phyloP scores from a whole-genome alignment of 2,888 invertebrate genomes.

The Leucania comma region DNA sequence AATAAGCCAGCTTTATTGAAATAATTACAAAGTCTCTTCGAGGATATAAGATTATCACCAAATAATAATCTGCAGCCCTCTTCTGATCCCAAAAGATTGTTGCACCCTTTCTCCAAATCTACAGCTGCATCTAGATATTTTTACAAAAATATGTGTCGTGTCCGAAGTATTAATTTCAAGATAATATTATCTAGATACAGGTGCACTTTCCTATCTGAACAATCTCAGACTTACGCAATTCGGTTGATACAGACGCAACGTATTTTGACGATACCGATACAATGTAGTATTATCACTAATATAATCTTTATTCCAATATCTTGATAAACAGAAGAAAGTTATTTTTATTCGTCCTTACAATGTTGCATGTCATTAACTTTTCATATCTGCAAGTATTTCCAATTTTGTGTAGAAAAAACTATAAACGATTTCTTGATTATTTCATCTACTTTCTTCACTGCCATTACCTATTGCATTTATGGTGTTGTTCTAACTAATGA shows the following conservation, averaged over 20 bases:
- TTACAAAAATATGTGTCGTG: no score
- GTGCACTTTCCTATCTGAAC: neutral
- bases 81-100: no score
- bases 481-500: neutral
- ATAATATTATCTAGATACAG: constrained; percentile 9
- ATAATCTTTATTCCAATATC: neutral
- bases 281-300: constrained; percentile 7
- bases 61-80: no score
- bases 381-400: neutral
- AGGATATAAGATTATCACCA: no score
- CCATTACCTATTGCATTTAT: neutral
- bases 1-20: no score
- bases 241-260: constrained; percentile 1
- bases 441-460: neutral
- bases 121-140: no score
- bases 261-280: neutral
- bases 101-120: no score
- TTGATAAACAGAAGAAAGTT: constrained; percentile 15
- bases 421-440: neutral
- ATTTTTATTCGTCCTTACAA: constrained; percentile 23
- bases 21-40: no score
- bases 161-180: neutral
- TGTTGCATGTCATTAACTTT: constrained; percentile 39
- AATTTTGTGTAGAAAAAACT: neutral
- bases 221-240: neutral